Evolutionary conservation across 2,888 invertebrate genomes (phyloP).

Genomic region (Himalopsyche kuldschensis): DNA sequence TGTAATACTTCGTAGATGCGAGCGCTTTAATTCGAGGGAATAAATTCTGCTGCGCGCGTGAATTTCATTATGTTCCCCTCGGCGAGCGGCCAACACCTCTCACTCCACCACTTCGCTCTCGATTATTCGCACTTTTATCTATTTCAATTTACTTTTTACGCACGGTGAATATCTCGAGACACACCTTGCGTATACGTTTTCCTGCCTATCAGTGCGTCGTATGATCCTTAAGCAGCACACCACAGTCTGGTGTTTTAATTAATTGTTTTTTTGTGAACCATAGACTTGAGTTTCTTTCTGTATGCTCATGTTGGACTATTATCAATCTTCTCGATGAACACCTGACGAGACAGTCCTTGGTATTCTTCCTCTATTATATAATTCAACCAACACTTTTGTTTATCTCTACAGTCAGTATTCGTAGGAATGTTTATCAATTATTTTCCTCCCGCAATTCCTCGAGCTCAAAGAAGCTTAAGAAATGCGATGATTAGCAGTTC

Average conservation of each 20-base stretch:
- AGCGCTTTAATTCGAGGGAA: background rate
- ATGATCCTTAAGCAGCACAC: background rate
- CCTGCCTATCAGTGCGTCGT: background rate
- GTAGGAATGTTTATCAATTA: too few species aligned
- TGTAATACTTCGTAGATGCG: background rate
- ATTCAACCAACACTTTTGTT: too few species aligned
- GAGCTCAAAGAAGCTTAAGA: too few species aligned
- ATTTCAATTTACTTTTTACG: slow-evolving; percentile 1
- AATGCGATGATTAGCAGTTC: too few species aligned
- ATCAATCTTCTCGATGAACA: too few species aligned
- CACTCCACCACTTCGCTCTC: background rate
- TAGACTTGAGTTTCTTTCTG: background rate
- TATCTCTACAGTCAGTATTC: too few species aligned
- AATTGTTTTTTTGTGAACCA: background rate
- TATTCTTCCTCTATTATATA: too few species aligned
- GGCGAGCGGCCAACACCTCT: background rate
- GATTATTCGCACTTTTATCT: slow-evolving; percentile 1
- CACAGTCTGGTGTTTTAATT: background rate
- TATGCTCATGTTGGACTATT: background rate
- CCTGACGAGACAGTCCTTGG: too few species aligned
- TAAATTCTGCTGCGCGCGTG: background rate
- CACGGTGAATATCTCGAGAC: background rate
- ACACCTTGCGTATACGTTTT: background rate
- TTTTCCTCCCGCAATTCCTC: too few species aligned
- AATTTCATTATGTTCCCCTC: background rate